A percentile compares a stretch with the other conserved stretches of the same genome.
phyloP scores from a whole-genome alignment of 2,888 invertebrate genomes.

The Lapara coniferarum region DNA sequence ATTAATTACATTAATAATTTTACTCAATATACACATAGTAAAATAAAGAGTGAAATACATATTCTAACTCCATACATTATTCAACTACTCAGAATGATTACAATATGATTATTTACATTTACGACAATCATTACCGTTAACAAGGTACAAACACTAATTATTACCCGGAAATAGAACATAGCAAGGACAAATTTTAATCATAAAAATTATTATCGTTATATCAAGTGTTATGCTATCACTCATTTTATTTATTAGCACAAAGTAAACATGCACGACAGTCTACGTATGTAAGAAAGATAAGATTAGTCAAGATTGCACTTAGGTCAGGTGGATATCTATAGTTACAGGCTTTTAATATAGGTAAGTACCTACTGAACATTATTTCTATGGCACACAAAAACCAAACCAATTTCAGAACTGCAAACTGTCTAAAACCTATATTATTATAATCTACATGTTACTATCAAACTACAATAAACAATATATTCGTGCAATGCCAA shows the following conservation, averaged over 20 bases:
- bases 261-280: conserved; percentile 22
- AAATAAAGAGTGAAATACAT: neutral
- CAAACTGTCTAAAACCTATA: neutral
- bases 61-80: too few relatives aligned
- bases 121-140: neutral
- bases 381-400: neutral
- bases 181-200: conserved; percentile 9
- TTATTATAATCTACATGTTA: conserved; percentile 2
- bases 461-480: conserved; percentile 12
- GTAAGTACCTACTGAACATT: too few relatives aligned
- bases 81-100: neutral
- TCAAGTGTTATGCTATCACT: conserved; percentile 21
- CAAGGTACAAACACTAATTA: neutral
- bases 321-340: conserved; percentile 15
- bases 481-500: conserved; percentile 15
- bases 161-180: conserved; percentile 7
- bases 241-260: conserved; percentile 17
- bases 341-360: neutral
- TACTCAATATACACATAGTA: too few relatives aligned
- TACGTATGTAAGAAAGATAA: conserved; percentile 22
- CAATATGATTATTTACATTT: neutral
- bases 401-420: neutral
- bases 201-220: conserved; percentile 18
- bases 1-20: neutral
- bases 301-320: conserved; percentile 25